phyloP scores from a whole-genome alignment of 2,797 vertebrate species.

The Chelonia mydas region DNA sequence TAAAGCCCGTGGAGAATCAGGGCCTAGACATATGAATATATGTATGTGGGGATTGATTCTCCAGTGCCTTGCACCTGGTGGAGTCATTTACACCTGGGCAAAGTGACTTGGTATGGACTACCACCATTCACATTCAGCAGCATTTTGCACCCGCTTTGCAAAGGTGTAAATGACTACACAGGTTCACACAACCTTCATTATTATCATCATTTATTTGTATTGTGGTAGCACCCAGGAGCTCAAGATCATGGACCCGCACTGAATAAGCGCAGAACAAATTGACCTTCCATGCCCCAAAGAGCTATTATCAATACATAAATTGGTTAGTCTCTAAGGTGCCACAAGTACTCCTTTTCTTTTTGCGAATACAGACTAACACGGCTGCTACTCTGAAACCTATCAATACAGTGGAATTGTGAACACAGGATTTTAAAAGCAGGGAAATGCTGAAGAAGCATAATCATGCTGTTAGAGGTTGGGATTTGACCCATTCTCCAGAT shows the following conservation, averaged over 20 bases:
- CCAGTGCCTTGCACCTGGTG: neutral
- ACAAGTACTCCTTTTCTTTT: too few species aligned
- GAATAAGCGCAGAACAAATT: neutral
- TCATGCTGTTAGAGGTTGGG: accelerated
- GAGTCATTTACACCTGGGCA: accelerated
- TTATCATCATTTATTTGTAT: accelerated
- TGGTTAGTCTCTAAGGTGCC: too few species aligned
- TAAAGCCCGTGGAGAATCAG: accelerated
- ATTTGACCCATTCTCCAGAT: neutral
- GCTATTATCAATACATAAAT: accelerated
- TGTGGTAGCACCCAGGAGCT: neutral
- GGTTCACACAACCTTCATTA: neutral
- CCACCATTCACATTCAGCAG: neutral
- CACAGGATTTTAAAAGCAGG: accelerated
- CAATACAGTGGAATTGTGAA: accelerated
- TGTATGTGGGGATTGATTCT: neutral
- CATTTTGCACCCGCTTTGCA: accelerated
- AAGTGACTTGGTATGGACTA: accelerated
- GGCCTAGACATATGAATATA: accelerated
- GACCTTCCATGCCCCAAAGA: neutral
- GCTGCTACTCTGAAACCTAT: too few species aligned
- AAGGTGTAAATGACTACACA: neutral
- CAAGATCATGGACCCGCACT: accelerated
- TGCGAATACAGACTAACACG: too few species aligned
- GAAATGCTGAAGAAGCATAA: accelerated